Evolutionary conservation across 2,888 invertebrate genomes (phyloP).

Genomic region (Xestia xanthographa): DNA sequence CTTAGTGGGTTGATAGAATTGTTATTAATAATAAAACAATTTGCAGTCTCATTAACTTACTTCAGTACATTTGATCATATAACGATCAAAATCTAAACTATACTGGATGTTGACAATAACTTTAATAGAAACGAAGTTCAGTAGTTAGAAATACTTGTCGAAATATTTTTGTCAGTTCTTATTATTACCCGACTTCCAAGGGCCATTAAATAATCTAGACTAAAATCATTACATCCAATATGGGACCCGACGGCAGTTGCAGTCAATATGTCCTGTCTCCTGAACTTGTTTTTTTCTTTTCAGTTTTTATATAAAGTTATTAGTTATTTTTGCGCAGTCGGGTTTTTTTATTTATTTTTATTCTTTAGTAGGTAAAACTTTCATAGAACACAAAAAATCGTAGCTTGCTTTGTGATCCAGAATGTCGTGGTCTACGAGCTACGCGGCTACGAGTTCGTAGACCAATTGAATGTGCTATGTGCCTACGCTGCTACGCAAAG

Average conservation of each 20-base stretch:
- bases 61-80: slow-evolving; percentile 7
- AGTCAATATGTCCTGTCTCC: too few relatives aligned
- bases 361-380: neutral
- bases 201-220: too few relatives aligned
- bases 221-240: too few relatives aligned
- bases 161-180: neutral
- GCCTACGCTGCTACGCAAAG: slow-evolving; percentile 50
- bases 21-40: neutral
- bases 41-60: slow-evolving; percentile 34
- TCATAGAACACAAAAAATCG: slow-evolving; percentile 3
- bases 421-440: slow-evolving; percentile 10
- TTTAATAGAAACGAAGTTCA: neutral
- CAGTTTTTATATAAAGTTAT: too few relatives aligned
- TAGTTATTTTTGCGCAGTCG: too few relatives aligned
- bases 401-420: slow-evolving; percentile 20
- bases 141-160: neutral
- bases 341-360: too few relatives aligned
- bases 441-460: slow-evolving; percentile 36
- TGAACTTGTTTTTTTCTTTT: too few relatives aligned
- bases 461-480: slow-evolving; percentile 38
- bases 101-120: slow-evolving; percentile 14
- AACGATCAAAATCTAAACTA: slow-evolving; percentile 7
- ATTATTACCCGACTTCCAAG: neutral
- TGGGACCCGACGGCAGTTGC: too few relatives aligned
- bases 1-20: slow-evolving; percentile 17